Evolutionary conservation across 2,797 vertebrate species (phyloP).

Genomic region (Labeo calbasu): DNA sequence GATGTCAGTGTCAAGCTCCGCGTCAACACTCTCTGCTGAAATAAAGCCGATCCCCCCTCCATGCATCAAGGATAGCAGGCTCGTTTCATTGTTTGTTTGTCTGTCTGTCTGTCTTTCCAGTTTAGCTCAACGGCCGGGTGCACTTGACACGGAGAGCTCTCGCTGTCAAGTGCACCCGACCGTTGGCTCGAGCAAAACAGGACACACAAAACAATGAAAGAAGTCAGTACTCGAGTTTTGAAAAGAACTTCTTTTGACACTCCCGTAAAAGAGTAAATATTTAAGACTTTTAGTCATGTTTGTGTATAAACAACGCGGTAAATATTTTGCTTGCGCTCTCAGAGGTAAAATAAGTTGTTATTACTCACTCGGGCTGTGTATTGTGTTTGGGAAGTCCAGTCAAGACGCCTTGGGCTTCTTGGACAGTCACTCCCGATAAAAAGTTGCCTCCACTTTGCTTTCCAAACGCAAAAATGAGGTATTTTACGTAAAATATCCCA

Average conservation of each 20-base stretch:
- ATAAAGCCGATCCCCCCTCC: slow-evolving; percentile 3
- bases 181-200: slow-evolving; percentile 19
- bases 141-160: slow-evolving; percentile 27
- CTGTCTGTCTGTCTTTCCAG: neutral
- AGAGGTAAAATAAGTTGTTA: neutral
- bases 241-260: neutral
- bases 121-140: neutral
- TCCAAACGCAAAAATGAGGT: neutral
- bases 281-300: too few species aligned
- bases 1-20: slow-evolving; percentile 70
- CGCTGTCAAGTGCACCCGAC: slow-evolving; percentile 34
- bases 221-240: neutral
- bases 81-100: neutral
- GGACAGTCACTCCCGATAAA: neutral
- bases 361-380: slow-evolving; percentile 48
- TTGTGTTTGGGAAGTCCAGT: slow-evolving; percentile 42
- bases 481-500: neutral
- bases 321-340: neutral
- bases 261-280: neutral
- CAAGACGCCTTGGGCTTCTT: slow-evolving; percentile 30
- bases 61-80: neutral
- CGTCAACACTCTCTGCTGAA: slow-evolving; percentile 58
- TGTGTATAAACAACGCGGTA: neutral
- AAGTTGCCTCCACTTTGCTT: neutral
- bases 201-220: slow-evolving; percentile 1